Evolutionary conservation across 2,888 invertebrate species (phyloP), one percentile per base, ranked within the genome.

Genomic region (Syrista parreyssii): DNA sequence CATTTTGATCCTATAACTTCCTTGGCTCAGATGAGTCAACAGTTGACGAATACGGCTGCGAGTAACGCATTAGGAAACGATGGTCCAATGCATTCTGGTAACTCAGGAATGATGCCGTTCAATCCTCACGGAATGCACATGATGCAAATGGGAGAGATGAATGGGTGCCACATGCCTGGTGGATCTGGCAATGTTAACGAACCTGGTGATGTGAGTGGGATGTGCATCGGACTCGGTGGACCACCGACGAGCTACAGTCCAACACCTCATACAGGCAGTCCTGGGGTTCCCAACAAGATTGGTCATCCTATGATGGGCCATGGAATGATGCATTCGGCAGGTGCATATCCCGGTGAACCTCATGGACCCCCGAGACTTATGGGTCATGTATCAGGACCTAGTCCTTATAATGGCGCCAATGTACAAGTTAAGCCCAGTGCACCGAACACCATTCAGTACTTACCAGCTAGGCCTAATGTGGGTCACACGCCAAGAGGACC

Each of bases 391-490:
- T 88, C 89, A 31, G 91, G 92, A 12, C 91, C 92, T 3, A 94
- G 93, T 88, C 93, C 94, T 3, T 95, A 95, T 88, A 95, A 95
- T 86, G 95, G 95, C 83, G 94, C 96, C 73, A 98, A 97, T 91
- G 96, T 97, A 71, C 97, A 97, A 92, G 98, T 99, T 35, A 98
- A 98, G 92, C 97, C 98, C 12, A 98, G 97, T 91, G 98, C 98
- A 15, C 98, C 99, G 0, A 99, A 99, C 92, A 99, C 99, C 68
- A 99, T 99, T 90, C 98, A 99, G 93, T 99, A 99, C 93, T 94
- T 98, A 91, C 99, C 99, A 33, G 97, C 98, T 76, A 94, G 98
- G 92, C 97, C 98, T n/a, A 97, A 97, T 90, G 95, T 95, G 87
- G 94, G 95, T 15, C 94, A 94, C 87, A 93, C 94, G 80, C 96